These are phyloP conservation scores for Parauchenoglanis ngamensis DNA, from an alignment of 2,797 vertebrate species.

Conservation along the genomic window DNA sequence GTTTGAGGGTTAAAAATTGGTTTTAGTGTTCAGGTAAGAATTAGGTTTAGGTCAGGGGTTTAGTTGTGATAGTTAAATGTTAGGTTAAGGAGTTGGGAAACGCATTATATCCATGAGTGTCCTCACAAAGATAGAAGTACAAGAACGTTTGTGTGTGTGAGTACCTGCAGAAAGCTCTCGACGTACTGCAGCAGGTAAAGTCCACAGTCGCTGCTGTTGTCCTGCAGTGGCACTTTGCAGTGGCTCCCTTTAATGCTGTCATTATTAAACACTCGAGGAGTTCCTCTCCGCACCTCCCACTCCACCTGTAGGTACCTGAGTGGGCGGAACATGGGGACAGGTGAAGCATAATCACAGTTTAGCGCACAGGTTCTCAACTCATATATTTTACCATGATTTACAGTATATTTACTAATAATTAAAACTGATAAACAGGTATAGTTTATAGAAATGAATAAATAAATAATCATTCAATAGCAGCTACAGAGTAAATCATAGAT, in stretches of 20 bases:
- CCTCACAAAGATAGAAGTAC: too few relatives aligned
- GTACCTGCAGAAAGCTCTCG: constrained; percentile 93
- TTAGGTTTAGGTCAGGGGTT: too few relatives aligned
- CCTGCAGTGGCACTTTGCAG: constrained; percentile 90
- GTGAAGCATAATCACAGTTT: background rate
- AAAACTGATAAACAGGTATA: background rate
- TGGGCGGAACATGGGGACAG: background rate
- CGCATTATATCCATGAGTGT: too few relatives aligned
- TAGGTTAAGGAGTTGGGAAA: too few relatives aligned
- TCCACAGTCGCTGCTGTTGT: constrained; percentile 95
- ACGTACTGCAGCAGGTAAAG: constrained; percentile 91
- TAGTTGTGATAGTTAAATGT: too few relatives aligned
- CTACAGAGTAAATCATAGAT: background rate
- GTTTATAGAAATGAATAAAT: background rate
- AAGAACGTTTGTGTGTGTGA: background rate
- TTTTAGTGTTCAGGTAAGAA: too few relatives aligned
- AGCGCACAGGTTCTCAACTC: too few relatives aligned
- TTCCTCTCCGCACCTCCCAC: constrained; percentile 84
- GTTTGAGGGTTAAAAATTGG: too few relatives aligned
- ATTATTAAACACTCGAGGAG: constrained; percentile 74
- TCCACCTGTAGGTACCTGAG: constrained; percentile 90
- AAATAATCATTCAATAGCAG: background rate
- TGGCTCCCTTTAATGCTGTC: constrained; percentile 70
- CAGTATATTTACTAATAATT: too few relatives aligned
- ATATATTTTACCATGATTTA: too few relatives aligned